These are phyloP conservation scores for Fulmarus glacialis DNA, from an alignment of 2,113 vertebrate species.

Conservation along the genomic window DNA sequence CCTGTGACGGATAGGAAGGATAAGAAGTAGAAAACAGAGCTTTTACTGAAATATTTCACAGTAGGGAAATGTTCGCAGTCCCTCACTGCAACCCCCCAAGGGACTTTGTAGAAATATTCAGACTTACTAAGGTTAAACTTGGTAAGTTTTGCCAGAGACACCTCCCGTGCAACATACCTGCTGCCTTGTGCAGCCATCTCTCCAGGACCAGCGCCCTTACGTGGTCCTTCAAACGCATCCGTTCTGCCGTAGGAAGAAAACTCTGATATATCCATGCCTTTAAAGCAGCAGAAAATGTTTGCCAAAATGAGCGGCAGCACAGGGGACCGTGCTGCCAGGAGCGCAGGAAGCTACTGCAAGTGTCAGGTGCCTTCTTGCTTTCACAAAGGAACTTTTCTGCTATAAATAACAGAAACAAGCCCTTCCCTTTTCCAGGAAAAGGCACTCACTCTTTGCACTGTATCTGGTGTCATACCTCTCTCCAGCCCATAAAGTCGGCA, in stretches of 20 bases:
- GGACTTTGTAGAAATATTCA: background rate
- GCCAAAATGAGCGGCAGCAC: background rate
- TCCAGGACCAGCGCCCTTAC: fast-evolving
- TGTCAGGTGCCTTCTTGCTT: background rate
- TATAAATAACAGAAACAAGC: background rate
- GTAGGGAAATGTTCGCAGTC: background rate
- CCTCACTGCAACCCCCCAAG: background rate
- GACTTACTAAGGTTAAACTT: background rate
- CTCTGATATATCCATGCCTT: fast-evolving
- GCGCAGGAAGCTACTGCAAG: background rate
- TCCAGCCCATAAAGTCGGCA: fast-evolving
- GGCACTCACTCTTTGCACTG: fast-evolving
- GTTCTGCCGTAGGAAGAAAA: background rate
- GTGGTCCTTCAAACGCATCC: fast-evolving
- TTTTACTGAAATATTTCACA: background rate
- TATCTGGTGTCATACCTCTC: fast-evolving
- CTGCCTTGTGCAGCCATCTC: fast-evolving
- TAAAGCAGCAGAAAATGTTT: background rate
- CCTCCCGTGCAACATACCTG: background rate
- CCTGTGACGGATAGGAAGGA: background rate
- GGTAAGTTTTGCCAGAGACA: background rate
- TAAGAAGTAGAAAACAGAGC: background rate
- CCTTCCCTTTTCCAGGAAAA: background rate
- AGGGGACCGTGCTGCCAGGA: background rate
- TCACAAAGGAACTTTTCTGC: background rate